Conservation (phyloP, 2,888 invertebrate species). For the Phortica magna region DNA sequence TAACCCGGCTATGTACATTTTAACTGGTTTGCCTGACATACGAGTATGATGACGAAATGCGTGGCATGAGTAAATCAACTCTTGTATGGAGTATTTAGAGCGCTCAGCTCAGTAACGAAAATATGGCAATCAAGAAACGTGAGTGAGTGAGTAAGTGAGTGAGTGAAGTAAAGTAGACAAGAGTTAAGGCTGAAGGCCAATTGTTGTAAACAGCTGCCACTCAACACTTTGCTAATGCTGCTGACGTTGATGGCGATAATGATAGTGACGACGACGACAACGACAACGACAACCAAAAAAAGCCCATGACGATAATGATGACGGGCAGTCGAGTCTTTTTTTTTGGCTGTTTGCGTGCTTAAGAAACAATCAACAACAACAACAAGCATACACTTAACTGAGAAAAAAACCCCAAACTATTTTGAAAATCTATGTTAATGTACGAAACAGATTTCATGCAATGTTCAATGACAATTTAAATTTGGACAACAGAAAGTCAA, state of each 20-base stretch:
- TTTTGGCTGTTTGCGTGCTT: no score
- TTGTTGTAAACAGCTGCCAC: neutral
- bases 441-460: no score
- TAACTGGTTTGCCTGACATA: slow-evolving; percentile 6
- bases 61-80: neutral
- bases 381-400: no score
- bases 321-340: no score
- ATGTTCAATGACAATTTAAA: no score
- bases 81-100: neutral
- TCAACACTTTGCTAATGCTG: neutral
- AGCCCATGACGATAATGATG: no score
- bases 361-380: no score
- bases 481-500: no score
- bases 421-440: no score
- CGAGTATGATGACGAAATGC: neutral
- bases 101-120: neutral
- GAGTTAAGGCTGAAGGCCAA: neutral
- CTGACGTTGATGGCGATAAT: neutral
- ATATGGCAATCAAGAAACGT: neutral
- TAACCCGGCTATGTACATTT: slow-evolving; percentile 48
- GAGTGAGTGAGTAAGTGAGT: neutral
- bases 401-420: no score
- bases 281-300: no score
- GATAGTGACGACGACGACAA: neutral
- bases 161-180: neutral